Conservation (phyloP, 2,797 vertebrate genomes). For the Enteromius afrohamiltoni region DNA sequence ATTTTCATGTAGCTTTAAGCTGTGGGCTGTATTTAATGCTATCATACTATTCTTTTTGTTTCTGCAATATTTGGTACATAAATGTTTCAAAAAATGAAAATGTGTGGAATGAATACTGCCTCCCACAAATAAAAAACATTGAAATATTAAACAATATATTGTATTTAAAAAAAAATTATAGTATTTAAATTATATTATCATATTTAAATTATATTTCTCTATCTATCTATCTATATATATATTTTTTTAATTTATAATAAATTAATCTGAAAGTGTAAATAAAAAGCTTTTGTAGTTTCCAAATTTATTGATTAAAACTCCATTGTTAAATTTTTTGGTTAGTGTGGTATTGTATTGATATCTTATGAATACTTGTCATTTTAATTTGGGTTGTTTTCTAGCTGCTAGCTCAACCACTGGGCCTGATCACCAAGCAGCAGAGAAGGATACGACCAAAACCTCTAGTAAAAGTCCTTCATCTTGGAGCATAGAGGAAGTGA, state of each 20-base stretch:
- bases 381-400: constrained; percentile 58
- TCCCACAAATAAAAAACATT: not conserved
- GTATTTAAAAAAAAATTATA: too few relatives aligned
- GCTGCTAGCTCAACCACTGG: constrained; percentile 91
- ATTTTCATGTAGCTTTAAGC: not conserved
- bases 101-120: not conserved
- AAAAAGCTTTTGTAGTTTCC: not conserved
- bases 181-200: too few relatives aligned
- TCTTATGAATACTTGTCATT: not conserved
- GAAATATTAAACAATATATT: too few relatives aligned
- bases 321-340: not conserved
- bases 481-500: constrained; percentile 96
- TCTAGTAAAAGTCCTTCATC: constrained; percentile 78
- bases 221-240: too few relatives aligned
- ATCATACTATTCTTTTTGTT: not conserved
- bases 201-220: too few relatives aligned
- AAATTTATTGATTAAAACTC: not conserved
- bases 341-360: not conserved
- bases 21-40: not conserved
- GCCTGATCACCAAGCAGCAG: constrained; percentile 83
- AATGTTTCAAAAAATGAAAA: not conserved
- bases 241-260: not conserved
- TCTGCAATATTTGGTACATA: not conserved
- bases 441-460: constrained; percentile 77
- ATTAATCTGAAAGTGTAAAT: not conserved